Conservation (phyloP, 2,888 invertebrate species). For the Leptodirus hochenwartii region DNA sequence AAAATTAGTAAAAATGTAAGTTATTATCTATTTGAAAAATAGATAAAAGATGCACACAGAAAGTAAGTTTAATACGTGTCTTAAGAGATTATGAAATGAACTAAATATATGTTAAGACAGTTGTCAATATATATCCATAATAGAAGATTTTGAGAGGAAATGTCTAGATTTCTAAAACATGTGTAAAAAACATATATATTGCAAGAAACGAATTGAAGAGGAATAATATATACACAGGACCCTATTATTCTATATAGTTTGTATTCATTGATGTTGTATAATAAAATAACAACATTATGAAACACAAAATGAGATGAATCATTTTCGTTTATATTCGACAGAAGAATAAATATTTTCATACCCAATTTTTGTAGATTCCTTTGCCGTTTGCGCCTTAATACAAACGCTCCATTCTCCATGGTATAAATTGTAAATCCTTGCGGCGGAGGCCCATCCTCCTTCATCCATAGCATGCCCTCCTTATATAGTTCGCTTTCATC, state of each 20-base stretch:
- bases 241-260: not conserved
- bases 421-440: conserved; percentile 67
- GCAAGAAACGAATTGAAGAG: no score
- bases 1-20: no score
- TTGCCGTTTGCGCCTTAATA: conserved; percentile 66
- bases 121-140: no score
- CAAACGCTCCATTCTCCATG: conserved; percentile 63
- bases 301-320: conserved; percentile 1
- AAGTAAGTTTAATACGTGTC: no score
- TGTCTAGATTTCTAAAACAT: no score
- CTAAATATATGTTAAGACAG: no score
- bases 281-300: conserved; percentile 6
- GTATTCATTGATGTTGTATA: not conserved
- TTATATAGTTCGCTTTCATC: conserved; percentile 51
- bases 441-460: conserved; percentile 62
- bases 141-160: no score
- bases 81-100: no score
- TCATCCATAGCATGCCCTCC: conserved; percentile 69
- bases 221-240: not conserved
- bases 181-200: no score
- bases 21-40: no score
- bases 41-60: no score
- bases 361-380: conserved; percentile 68
- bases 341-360: no score
- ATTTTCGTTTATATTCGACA: conserved; percentile 5